Evolutionary conservation across 2,113 vertebrate species (phyloP).

Genomic region (Neopipo cinnamomea): DNA sequence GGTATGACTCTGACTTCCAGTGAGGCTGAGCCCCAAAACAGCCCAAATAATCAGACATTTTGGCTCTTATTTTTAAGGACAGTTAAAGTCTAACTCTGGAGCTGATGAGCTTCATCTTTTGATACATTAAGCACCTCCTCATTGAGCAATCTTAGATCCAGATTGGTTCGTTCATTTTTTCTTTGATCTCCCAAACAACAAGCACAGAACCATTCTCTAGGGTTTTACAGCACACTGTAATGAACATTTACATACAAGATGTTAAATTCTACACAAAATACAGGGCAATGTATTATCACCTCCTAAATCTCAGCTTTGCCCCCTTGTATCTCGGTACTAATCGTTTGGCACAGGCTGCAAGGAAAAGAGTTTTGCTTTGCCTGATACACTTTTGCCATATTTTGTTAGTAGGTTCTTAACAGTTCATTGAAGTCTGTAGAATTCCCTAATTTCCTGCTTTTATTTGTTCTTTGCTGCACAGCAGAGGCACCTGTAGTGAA

Average conservation of each 20-base stretch:
- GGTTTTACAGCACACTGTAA: neutral
- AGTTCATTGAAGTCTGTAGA: neutral
- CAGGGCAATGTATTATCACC: neutral
- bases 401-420: neutral
- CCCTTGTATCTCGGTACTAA: neutral
- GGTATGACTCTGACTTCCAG: neutral
- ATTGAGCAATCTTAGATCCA: neutral
- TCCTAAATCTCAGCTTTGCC: neutral
- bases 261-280: neutral
- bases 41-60: neutral
- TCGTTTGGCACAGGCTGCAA: neutral
- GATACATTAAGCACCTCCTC: neutral
- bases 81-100: neutral
- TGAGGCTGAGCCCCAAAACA: neutral
- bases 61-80: neutral
- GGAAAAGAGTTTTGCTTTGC: neutral
- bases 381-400: neutral
- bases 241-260: neutral
- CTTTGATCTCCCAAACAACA: neutral
- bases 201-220: neutral
- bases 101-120: neutral
- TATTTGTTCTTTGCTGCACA: neutral
- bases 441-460: neutral
- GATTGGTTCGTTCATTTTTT: neutral
- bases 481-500: neutral